Percentiles rank a stretch among this genome's conserved stretches.
phyloP scores from a whole-genome alignment of 1,140 invertebrate species.

The Babylonia areolata region DNA sequence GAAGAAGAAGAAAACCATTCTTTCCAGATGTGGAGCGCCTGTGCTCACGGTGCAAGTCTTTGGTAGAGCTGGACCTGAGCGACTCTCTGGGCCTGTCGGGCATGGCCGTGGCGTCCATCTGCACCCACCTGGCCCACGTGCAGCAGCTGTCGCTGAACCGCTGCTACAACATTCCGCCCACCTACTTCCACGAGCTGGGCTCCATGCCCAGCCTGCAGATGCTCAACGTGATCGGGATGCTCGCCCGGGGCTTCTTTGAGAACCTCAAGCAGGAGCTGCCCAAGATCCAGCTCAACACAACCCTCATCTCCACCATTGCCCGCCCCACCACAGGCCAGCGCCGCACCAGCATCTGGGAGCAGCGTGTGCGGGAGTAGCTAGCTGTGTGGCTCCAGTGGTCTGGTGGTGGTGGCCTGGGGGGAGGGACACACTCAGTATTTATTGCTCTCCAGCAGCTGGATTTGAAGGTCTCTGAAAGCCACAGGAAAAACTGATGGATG shows the following conservation, averaged over 20 bases:
- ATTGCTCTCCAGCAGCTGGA: too few relatives aligned
- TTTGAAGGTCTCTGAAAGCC: too few relatives aligned
- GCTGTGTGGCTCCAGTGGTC: too few relatives aligned
- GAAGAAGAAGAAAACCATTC: too few relatives aligned
- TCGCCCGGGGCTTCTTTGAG: conserved; percentile 79
- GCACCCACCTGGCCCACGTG: conserved; percentile 80
- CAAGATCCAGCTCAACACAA: conserved; percentile 82
- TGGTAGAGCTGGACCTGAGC: conserved; percentile 90
- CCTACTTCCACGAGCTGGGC: conserved; percentile 74
- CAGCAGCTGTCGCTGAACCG: conserved; percentile 89
- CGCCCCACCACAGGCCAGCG: conserved; percentile 90
- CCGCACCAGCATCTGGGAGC: conserved; percentile 91
- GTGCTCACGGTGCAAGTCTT: conserved; percentile 81
- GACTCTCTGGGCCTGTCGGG: conserved; percentile 86
- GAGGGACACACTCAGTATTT: too few relatives aligned
- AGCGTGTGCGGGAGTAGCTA: conserved; percentile 85
- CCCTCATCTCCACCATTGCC: conserved; percentile 87
- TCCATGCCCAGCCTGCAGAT: conserved; percentile 77
- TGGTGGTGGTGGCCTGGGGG: too few relatives aligned
- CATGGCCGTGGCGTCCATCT: conserved; percentile 79
- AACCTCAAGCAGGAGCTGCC: conserved; percentile 79
- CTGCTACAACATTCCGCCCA: conserved; percentile 86
- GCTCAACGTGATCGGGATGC: conserved; percentile 86
- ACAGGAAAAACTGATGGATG: too few relatives aligned
- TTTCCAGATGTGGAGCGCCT: conserved; percentile 83